Evolutionary conservation across 2,113 vertebrate genomes (phyloP).

Genomic region (Eira barbara): DNA sequence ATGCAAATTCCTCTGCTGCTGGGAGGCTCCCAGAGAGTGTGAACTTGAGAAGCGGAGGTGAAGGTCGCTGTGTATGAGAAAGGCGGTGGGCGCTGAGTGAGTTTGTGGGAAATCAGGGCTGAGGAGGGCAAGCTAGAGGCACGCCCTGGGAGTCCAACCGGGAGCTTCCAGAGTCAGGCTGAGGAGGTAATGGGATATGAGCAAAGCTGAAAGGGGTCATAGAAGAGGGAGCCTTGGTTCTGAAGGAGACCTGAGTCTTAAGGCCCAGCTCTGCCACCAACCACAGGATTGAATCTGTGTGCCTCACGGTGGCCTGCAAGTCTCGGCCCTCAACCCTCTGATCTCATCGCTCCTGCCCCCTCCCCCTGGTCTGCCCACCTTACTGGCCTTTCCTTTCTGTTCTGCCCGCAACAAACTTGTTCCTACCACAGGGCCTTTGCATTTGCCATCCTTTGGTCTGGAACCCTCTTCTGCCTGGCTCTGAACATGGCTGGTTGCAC

Average conservation of each 20-base stretch:
- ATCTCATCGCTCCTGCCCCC: accelerated
- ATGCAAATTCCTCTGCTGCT: constrained; percentile 51
- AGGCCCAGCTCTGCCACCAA: background rate
- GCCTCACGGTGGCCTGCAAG: background rate
- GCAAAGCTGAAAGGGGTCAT: background rate
- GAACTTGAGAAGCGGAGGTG: constrained; percentile 38
- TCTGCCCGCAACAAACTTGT: background rate
- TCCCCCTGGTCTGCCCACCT: background rate
- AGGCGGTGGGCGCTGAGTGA: background rate
- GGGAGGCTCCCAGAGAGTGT: background rate
- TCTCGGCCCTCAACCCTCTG: background rate
- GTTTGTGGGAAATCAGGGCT: background rate
- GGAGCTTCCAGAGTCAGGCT: background rate
- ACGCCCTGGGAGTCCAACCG: background rate
- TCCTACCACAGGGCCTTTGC: background rate
- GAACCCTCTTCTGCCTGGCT: background rate
- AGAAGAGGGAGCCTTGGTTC: background rate
- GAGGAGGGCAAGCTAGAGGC: background rate
- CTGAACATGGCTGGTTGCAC: background rate
- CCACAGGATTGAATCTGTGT: no score
- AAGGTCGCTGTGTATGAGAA: background rate
- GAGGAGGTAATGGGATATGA: background rate
- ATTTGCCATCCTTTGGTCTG: background rate
- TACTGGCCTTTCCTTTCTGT: background rate
- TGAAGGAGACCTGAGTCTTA: background rate